Percentiles rank a stretch among this genome's conserved stretches.
Conservation (phyloP, 2,888 invertebrate species). For the Eilema sororculum region DNA sequence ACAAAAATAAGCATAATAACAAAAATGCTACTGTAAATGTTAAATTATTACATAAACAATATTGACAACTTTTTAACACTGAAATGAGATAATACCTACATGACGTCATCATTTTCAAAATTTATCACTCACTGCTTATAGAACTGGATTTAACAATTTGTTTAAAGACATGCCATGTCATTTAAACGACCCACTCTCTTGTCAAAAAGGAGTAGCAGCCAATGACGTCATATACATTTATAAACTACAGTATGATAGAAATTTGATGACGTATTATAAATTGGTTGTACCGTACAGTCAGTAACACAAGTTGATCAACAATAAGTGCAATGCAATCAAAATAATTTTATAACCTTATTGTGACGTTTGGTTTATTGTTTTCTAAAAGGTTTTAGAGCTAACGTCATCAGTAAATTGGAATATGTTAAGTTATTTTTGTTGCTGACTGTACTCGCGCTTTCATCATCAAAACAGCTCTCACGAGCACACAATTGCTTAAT, state of each 20-base stretch:
- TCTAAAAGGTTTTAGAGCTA: background rate
- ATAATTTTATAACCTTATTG: no score
- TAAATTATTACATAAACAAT: conserved; percentile 41
- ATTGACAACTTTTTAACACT: conserved; percentile 37
- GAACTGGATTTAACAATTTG: background rate
- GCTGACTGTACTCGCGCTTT: background rate
- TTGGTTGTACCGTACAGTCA: no score
- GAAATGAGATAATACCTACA: conserved; percentile 50
- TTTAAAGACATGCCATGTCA: background rate
- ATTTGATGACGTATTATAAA: no score
- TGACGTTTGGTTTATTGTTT: no score
- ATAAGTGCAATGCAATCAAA: no score
- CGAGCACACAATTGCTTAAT: background rate
- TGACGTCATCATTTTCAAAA: background rate
- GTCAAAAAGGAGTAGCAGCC: background rate
- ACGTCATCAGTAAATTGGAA: background rate
- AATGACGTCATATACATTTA: background rate
- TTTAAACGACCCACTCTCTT: background rate
- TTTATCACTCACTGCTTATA: background rate
- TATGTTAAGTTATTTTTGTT: background rate
- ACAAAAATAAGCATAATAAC: conserved; percentile 68
- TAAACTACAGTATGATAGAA: no score
- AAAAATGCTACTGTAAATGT: conserved; percentile 72
- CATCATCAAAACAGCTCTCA: background rate
- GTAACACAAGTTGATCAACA: no score